These are phyloP conservation scores for Ephestia elutella DNA, from an alignment of 1,140 invertebrate species.

Conservation along the genomic window DNA sequence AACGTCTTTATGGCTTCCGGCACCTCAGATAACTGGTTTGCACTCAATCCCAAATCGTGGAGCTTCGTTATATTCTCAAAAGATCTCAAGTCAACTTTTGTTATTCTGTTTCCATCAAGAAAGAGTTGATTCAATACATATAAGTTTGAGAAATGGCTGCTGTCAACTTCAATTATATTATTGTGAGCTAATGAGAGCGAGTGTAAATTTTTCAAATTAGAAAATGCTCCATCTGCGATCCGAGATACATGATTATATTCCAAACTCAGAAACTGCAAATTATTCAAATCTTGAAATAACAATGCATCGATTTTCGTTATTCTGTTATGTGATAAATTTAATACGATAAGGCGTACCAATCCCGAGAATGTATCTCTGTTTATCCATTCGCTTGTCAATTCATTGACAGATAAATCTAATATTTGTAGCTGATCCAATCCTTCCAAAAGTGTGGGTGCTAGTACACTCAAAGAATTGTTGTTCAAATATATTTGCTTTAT, in stretches of 20 bases:
- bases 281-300: conserved; percentile 84
- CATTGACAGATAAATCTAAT: conserved; percentile 86
- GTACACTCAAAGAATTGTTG: conserved; percentile 86
- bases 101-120: conserved; percentile 84
- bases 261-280: conserved; percentile 84
- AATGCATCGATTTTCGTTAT: conserved; percentile 82
- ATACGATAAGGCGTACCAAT: conserved; percentile 81
- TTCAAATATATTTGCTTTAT: conserved; percentile 85
- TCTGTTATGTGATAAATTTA: conserved; percentile 86
- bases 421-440: conserved; percentile 84
- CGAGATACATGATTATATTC: conserved; percentile 84
- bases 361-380: conserved; percentile 87
- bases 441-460: conserved; percentile 85
- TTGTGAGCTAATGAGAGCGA: conserved; percentile 85
- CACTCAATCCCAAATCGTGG: conserved; percentile 85
- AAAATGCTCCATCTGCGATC: conserved; percentile 84
- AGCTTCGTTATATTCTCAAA: conserved; percentile 87
- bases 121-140: conserved; percentile 84
- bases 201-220: conserved; percentile 84
- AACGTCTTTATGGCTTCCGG: conserved; percentile 83
- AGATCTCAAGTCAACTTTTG: conserved; percentile 80
- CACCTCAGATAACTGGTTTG: conserved; percentile 83
- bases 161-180: conserved; percentile 80
- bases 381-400: conserved; percentile 85
- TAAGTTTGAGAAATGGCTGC: conserved; percentile 83